Percentiles rank a stretch among this genome's conserved stretches.
These are phyloP conservation scores for Catharus bicknelli DNA, from an alignment of 2,113 vertebrate genomes.

Conservation along the genomic window DNA sequence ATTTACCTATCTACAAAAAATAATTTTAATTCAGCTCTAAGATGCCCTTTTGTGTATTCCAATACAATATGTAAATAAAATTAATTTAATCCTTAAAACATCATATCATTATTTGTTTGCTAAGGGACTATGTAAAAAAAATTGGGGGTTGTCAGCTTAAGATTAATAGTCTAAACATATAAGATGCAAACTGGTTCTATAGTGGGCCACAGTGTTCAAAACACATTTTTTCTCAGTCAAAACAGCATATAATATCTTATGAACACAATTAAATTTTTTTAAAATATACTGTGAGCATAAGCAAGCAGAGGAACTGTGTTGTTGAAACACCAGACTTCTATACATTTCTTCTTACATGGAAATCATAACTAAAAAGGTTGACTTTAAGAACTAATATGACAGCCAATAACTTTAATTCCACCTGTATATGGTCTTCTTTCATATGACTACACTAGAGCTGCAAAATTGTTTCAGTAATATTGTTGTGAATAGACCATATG, in stretches of 20 bases:
- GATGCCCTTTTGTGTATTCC: background rate
- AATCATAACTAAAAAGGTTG: background rate
- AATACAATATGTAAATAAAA: background rate
- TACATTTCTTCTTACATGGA: background rate
- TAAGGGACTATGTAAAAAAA: background rate
- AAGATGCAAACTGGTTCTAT: background rate
- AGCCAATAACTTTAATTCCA: background rate
- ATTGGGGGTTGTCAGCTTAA: background rate
- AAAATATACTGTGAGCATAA: background rate
- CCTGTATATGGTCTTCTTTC: background rate
- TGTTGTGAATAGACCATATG: background rate
- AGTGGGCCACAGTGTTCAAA: background rate
- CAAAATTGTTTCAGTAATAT: background rate
- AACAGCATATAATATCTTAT: background rate
- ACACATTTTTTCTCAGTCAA: background rate
- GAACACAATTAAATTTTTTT: background rate
- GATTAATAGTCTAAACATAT: background rate
- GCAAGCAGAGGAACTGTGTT: background rate
- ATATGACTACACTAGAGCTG: background rate
- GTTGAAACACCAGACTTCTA: background rate
- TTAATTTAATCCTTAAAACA: background rate
- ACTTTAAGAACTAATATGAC: background rate
- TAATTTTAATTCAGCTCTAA: background rate
- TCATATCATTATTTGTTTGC: background rate
- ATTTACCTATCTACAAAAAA: background rate